Evolutionary conservation across 2,797 vertebrate genomes (phyloP).

Genomic region (Darevskia mixta): DNA sequence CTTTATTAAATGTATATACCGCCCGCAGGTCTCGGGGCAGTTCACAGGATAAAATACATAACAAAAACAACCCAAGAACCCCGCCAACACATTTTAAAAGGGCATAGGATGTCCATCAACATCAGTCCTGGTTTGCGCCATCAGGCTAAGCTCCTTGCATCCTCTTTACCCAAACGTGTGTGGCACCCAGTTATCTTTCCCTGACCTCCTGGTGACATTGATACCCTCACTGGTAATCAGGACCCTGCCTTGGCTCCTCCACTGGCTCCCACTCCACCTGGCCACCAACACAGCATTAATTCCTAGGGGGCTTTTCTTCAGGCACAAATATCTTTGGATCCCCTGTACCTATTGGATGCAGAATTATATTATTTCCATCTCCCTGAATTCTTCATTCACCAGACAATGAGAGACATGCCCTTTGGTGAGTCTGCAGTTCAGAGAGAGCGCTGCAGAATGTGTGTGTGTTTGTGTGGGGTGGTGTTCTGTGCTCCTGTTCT

Average conservation of each 20-base stretch:
- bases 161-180: not conserved
- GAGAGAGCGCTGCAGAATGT: not conserved
- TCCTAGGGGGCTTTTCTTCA: not conserved
- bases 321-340: not conserved
- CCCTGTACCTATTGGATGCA: not conserved
- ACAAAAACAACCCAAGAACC: too few relatives aligned
- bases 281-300: not conserved
- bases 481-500: not conserved
- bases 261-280: not conserved
- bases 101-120: too few relatives aligned
- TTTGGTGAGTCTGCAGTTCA: not conserved
- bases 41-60: too few relatives aligned
- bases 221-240: too few relatives aligned
- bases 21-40: too few relatives aligned
- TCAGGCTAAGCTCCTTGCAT: too few relatives aligned
- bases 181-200: not conserved
- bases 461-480: not conserved
- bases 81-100: too few relatives aligned
- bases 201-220: not conserved
- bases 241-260: not conserved
- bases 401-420: not conserved
- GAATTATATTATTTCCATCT: not conserved
- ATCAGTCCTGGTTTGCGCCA: not conserved
- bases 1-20: too few relatives aligned
- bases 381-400: not conserved